Conservation (phyloP, 1,140 invertebrate species). For the Geopemphigus sp. region DNA sequence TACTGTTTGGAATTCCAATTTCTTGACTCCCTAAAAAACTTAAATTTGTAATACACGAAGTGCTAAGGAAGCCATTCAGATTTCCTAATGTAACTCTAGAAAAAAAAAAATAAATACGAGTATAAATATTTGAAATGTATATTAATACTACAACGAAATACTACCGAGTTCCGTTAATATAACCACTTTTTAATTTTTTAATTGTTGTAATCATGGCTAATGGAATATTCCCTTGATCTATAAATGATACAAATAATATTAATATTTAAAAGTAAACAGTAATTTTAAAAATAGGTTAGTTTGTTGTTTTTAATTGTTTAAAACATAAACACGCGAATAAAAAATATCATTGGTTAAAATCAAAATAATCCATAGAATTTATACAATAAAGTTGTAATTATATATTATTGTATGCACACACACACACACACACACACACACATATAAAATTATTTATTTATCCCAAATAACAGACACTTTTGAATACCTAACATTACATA, state of each 20-base stretch:
- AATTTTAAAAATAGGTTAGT: background rate
- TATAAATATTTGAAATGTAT: constrained; percentile 38
- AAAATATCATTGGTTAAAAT: background rate
- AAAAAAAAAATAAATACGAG: constrained; percentile 52
- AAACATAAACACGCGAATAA: background rate
- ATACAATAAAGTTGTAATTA: background rate
- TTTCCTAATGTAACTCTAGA: constrained; percentile 83
- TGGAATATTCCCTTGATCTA: constrained; percentile 89
- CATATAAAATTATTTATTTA: background rate
- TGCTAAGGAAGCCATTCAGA: constrained; percentile 88
- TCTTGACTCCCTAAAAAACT: constrained; percentile 91
- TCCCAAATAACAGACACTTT: background rate
- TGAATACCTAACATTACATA: background rate
- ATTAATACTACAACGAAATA: background rate
- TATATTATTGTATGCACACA: background rate
- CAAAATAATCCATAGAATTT: background rate
- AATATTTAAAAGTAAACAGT: background rate
- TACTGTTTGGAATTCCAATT: constrained; percentile 80
- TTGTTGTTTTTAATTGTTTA: background rate
- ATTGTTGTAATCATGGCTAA: constrained; percentile 94
- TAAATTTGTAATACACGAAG: constrained; percentile 92
- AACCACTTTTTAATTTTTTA: constrained; percentile 97
- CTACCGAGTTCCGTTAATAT: constrained; percentile 89
- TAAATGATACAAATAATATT: constrained; percentile 54
- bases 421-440: too few species aligned